Base-by-base conservation (phyloP, 2,113 vertebrate genomes). In the Lepisosteus osseus region DNA sequence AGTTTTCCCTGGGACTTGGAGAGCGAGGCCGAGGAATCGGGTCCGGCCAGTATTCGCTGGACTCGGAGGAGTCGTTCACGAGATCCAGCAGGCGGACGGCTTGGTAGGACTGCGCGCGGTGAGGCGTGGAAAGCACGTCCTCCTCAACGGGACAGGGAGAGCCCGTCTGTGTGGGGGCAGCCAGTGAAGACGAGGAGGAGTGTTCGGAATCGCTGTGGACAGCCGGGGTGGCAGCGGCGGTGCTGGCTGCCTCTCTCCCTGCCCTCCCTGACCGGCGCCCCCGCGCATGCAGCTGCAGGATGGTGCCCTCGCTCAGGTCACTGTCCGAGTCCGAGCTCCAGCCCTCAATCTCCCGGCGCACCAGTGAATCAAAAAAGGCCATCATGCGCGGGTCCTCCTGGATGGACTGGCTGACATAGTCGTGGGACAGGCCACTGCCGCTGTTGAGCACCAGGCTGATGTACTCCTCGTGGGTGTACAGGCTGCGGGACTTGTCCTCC, bases 301-400 rank as follows among this genome's bases (percentile, higher is more conserved):
- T 97, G 3, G 97, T 97, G 45, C 95, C 96, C 80, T 98, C 97
- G 4, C 97, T 99, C 74, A 92, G 77, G 85, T 98, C 96, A 0
- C 94, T 96, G 85, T 99, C 97, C 0, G 97, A 99, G 77, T 99
- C 97, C 0, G 97, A 98, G 78, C 97, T 99, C 97, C 97, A 99
- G 72, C 97, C 97, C 77, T 98, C 97, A 0, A 99, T 98, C 84
- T 99, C 97, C 0, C 97, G 89, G 1, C 96, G 94, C 61, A 99
- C 97, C n/a, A 99, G 80, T 0, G 97, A 99, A 82, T 99, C 97
- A 44, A 99, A 99, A 76, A 99, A 99, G 11, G 97, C 97, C 97
- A 98, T 99, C 97, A 99, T 99, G 67, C 97, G 90, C 0, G 97
- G 97, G 69, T 99, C 97, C 70, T 99, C 97, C 83, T 97, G 96